Evolutionary conservation across 2,888 invertebrate genomes (phyloP).

Genomic region (Euphydryas editha): DNA sequence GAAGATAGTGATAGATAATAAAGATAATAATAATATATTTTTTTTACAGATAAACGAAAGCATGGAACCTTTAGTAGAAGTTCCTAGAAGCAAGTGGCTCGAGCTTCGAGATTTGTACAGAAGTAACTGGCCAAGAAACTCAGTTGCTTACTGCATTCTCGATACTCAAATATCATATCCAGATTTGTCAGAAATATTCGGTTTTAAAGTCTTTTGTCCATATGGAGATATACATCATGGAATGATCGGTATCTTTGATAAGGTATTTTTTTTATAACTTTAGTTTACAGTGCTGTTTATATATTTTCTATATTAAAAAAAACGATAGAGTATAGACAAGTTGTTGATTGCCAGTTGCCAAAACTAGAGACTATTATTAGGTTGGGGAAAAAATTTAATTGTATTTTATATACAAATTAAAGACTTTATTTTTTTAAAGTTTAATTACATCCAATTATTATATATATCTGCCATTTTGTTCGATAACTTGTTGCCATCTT

Average conservation of each 20-base stretch:
- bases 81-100: constrained; percentile 47
- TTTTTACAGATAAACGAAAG: not conserved
- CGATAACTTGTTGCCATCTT: too few relatives aligned
- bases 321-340: too few relatives aligned
- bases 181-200: constrained; percentile 40
- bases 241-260: constrained; percentile 46
- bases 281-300: too few relatives aligned
- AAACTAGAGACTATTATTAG: too few relatives aligned
- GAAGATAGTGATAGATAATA: too few relatives aligned
- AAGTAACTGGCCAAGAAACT: constrained; percentile 47
- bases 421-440: too few relatives aligned
- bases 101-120: constrained; percentile 46
- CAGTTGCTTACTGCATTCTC: constrained; percentile 48
- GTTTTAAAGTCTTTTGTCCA: constrained; percentile 53
- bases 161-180: constrained; percentile 45
- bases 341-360: too few relatives aligned
- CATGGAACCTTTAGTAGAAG: constrained; percentile 46
- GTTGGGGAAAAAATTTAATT: too few relatives aligned
- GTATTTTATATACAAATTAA: too few relatives aligned
- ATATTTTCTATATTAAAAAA: too few relatives aligned
- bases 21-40: not conserved
- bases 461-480: too few relatives aligned
- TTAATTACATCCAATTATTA: too few relatives aligned
- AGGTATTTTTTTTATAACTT: constrained; percentile 40
- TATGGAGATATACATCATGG: constrained; percentile 51